Percentiles rank a stretch among this genome's conserved stretches.
These are phyloP conservation scores for Oreotragus oreotragus DNA, from an alignment of 2,113 vertebrate species.

Conservation along the genomic window DNA sequence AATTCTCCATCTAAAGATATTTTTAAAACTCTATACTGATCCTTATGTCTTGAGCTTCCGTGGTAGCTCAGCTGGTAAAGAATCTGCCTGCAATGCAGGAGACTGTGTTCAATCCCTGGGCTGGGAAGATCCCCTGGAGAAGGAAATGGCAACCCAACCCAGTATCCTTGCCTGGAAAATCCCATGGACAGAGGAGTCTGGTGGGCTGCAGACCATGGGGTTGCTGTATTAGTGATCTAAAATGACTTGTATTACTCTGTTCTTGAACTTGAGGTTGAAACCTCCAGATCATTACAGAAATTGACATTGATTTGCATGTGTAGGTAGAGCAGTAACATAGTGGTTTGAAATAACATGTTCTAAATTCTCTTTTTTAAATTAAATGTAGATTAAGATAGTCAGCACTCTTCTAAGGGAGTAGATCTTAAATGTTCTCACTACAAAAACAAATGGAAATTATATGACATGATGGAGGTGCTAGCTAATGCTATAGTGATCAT, in stretches of 20 bases:
- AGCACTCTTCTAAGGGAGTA: background rate
- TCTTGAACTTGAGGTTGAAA: background rate
- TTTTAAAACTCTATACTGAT: background rate
- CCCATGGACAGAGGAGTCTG: background rate
- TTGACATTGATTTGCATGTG: background rate
- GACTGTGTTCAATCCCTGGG: background rate
- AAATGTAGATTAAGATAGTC: background rate
- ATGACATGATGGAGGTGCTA: background rate
- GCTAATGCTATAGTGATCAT: background rate
- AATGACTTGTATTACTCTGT: background rate
- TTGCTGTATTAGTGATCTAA: background rate
- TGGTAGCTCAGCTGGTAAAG: background rate
- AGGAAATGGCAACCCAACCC: background rate
- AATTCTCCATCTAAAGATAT: background rate
- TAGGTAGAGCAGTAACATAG: background rate
- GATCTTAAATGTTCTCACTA: background rate
- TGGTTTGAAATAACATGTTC: background rate
- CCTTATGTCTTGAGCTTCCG: background rate
- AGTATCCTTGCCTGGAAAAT: background rate
- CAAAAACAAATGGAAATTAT: background rate
- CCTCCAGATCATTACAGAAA: background rate
- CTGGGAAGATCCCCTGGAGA: background rate
- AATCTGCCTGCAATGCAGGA: background rate
- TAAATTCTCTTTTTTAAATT: background rate
- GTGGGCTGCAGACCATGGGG: background rate